Evolutionary conservation across 1,140 invertebrate species (phyloP).

Genomic region (Berghia stephanieae): DNA sequence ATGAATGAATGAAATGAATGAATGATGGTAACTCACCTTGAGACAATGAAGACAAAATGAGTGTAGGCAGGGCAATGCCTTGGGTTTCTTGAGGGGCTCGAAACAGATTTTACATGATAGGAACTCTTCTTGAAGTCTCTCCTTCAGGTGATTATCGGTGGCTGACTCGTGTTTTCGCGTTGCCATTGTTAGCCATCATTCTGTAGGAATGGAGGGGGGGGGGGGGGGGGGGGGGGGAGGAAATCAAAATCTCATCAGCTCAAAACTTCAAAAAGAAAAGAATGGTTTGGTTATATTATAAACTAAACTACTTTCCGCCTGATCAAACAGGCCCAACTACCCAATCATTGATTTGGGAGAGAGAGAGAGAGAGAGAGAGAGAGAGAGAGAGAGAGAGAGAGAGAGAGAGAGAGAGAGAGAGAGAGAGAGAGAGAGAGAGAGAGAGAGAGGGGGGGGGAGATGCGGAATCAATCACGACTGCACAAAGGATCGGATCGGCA

Average conservation of each 20-base stretch:
- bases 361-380: neutral
- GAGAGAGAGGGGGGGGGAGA: too few relatives aligned
- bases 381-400: neutral
- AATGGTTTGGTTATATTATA: neutral
- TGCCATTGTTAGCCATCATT: constrained; percentile 65
- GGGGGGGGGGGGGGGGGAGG: constrained; percentile 5
- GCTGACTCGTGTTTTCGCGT: constrained; percentile 34
- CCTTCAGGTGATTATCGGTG: constrained; percentile 44
- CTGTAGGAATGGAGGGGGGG: constrained; percentile 43
- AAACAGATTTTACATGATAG: constrained; percentile 65
- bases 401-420: neutral
- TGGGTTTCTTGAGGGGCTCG: constrained; percentile 70
- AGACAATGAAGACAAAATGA: constrained; percentile 90
- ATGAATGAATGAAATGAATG: neutral
- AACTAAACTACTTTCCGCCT: neutral
- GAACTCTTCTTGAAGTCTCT: constrained; percentile 65
- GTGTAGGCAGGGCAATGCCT: constrained; percentile 90
- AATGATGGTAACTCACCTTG: constrained; percentile 42
- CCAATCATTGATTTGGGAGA: neutral
- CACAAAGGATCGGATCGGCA: too few relatives aligned
- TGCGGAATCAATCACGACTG: too few relatives aligned
- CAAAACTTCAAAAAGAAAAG: neutral
- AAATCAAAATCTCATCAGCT: neutral
- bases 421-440: too few relatives aligned
- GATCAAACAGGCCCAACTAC: neutral